Evolutionary conservation across 2,797 vertebrate species (phyloP).

Genomic region (Clarias fuscus): DNA sequence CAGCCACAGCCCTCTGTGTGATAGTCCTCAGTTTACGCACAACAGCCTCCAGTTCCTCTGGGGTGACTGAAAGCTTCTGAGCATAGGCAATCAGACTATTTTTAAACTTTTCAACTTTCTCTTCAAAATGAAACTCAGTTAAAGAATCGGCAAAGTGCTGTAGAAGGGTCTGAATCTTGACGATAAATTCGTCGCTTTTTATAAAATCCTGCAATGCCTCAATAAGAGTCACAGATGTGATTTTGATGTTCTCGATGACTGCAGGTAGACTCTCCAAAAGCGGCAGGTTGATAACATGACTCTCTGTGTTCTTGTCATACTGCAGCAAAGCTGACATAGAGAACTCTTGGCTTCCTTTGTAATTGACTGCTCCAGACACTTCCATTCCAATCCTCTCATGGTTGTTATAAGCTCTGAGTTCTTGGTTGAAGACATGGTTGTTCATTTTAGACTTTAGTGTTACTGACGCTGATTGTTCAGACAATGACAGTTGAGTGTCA

Average conservation of each 20-base stretch:
- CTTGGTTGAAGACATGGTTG: conserved; percentile 80
- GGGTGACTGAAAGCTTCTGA: conserved; percentile 74
- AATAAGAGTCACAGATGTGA: conserved; percentile 66
- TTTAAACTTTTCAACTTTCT: conserved; percentile 71
- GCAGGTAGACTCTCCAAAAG: conserved; percentile 76
- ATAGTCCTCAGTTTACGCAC: conserved; percentile 67
- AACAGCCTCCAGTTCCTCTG: conserved; percentile 76
- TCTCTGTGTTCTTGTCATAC: conserved; percentile 90
- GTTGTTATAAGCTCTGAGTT: conserved; percentile 81
- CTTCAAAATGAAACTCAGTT: conserved; percentile 76
- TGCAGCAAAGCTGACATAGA: conserved; percentile 82
- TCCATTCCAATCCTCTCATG: conserved; percentile 81
- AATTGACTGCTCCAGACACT: conserved; percentile 76
- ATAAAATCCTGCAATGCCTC: conserved; percentile 76
- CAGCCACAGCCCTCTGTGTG: conserved; percentile 62
- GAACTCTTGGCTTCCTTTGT: conserved; percentile 81
- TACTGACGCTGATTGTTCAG: conserved; percentile 78
- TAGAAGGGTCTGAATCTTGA: conserved; percentile 74
- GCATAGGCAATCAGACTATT: conserved; percentile 73
- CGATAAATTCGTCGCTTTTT: conserved; percentile 71
- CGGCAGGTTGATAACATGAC: conserved; percentile 82
- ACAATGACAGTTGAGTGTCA: conserved; percentile 73
- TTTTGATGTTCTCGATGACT: conserved; percentile 78
- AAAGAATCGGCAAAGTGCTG: conserved; percentile 75
- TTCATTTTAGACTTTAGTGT: conserved; percentile 85